Evolutionary conservation across 2,113 vertebrate species (phyloP), one percentile per base, ranked within the genome.

Genomic region (Rhombomys opimus): DNA sequence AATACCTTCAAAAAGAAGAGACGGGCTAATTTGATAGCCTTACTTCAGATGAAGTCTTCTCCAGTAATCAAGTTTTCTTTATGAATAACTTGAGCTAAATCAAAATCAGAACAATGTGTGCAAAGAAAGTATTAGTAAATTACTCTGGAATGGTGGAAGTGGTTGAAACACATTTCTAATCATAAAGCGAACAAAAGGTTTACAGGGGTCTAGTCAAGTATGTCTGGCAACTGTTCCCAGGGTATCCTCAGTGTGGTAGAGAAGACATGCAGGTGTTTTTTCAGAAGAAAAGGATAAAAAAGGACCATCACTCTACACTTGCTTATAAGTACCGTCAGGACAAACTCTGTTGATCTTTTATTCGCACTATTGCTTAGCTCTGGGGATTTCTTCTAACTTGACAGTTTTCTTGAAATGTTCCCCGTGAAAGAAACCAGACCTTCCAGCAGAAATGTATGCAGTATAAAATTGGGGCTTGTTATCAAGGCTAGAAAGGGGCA

Each of bases 31-130:
- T 76, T 84, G 0, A 13, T n/a, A 63, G 7, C 23, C 86, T 35
- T 52, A 89, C 17, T 84, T 95, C 46, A 89, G 84, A 50, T 84
- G 18, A 18, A 95, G 52, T 35, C 0, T 72, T 13, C 14, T 76
- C 32, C 75, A 70, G 63, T n/a, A 91, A 87, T 73, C 20, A 89
- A 67, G 18, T 73, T 89, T 93, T n/a, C 25, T 22, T 75, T 78
- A 35, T 59, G 2, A 91, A 76, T 72, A 94, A 80, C 70, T 12
- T 18, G 38, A 85, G 12, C 59, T 46, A 95, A 94, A 52, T 91
- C 0, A 30, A 95, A 97, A 95, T 87, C 13, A 22, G 82, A 54
- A n/a, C 38, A 91, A 91, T 32, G 6, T 80, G 12, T n/a, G n/a
- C 54, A 87, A 89, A 76, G 17, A 90, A 65, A 65, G 86, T 15